Percentiles rank a stretch among this genome's conserved stretches.
Evolutionary conservation across 2,888 invertebrate genomes (phyloP).

Genomic region (Lysandra coridon): DNA sequence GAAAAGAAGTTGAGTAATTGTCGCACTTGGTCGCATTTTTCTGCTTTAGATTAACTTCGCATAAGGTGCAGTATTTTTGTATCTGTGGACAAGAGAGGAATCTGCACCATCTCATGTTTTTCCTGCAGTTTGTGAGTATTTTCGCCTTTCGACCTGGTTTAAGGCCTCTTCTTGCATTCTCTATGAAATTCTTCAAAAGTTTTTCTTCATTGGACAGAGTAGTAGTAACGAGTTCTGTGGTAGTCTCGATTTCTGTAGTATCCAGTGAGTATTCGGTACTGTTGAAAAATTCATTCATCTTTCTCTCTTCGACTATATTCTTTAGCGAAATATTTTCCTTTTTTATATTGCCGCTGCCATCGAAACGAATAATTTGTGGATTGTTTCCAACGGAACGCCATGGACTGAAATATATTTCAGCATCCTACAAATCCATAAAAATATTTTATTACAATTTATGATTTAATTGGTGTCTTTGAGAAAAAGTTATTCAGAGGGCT

Average conservation of each 20-base stretch:
- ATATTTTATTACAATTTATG: neutral
- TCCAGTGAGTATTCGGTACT: neutral
- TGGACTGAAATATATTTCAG: conserved; percentile 52
- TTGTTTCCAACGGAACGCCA: conserved; percentile 50
- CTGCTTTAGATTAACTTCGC: neutral
- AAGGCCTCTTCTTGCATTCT: conserved; percentile 19
- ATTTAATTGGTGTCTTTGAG: neutral
- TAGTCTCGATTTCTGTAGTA: neutral
- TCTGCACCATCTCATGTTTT: conserved; percentile 49
- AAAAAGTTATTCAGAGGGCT: neutral
- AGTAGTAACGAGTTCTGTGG: neutral
- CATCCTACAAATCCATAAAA: conserved; percentile 44
- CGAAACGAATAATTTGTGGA: conserved; percentile 52
- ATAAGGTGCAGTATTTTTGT: conserved; percentile 9
- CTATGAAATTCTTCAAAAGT: neutral
- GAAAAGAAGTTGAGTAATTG: neutral
- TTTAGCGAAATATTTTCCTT: conserved; percentile 39
- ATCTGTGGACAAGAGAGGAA: conserved; percentile 48
- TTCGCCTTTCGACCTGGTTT: conserved; percentile 45
- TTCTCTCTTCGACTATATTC: neutral
- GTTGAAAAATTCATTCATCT: neutral
- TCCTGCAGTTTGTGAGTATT: conserved; percentile 54
- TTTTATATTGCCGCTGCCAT: conserved; percentile 48
- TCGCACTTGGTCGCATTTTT: conserved; percentile 17
- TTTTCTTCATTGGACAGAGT: neutral